phyloP scores from a whole-genome alignment of 92 coral and sea anemone genomes.

The Micromussa lordhowensis region DNA sequence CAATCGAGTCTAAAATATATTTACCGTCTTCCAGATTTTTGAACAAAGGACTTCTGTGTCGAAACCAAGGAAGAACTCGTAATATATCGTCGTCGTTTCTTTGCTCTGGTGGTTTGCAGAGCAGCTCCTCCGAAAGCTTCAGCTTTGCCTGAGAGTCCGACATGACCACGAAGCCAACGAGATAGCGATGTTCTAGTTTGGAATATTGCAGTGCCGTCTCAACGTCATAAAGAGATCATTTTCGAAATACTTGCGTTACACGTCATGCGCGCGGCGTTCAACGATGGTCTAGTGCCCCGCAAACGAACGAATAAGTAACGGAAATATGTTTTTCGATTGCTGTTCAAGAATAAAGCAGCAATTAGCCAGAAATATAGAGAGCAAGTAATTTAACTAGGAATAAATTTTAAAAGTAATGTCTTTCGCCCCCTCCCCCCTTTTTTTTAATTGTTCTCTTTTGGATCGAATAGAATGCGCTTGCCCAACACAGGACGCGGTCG shows the following conservation, averaged over 20 bases:
- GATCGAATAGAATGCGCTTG: no score
- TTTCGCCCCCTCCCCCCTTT: no score
- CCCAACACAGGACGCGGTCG: no score
- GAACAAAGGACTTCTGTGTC: constrained; percentile 72
- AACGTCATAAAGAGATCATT: constrained; percentile 1
- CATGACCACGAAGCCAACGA: constrained; percentile 11
- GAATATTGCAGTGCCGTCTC: neutral
- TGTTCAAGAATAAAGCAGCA: no score
- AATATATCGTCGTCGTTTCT: constrained; percentile 59
- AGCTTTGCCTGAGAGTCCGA: constrained; percentile 50
- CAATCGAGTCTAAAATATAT: neutral
- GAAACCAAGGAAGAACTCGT: constrained; percentile 73
- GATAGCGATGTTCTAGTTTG: neutral
- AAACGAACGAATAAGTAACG: no score
- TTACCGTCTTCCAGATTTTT: constrained; percentile 78
- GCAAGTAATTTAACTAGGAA: no score
- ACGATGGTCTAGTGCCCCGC: neutral
- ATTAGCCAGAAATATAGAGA: no score
- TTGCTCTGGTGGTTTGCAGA: constrained; percentile 55
- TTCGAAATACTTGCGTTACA: neutral
- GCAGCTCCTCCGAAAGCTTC: constrained; percentile 63
- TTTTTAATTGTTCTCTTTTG: no score
- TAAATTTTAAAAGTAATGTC: no score
- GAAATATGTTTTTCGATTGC: no score
- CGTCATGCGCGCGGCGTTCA: neutral